These are phyloP conservation scores for Chironomus riparius DNA, from an alignment of 2,888 invertebrate genomes.

Conservation along the genomic window DNA sequence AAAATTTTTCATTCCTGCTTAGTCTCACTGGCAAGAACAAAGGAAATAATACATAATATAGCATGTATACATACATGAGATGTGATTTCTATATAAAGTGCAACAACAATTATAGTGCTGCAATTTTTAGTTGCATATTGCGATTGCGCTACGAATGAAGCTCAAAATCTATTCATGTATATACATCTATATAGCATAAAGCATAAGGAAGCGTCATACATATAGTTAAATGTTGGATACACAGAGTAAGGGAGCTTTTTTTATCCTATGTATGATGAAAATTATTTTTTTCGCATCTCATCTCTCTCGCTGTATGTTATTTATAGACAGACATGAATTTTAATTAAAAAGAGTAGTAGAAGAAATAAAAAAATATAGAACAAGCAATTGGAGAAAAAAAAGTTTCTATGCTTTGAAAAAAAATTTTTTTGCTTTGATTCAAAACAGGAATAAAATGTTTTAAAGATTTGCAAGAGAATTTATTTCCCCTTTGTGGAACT, in stretches of 20 bases:
- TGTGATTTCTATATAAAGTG: background rate
- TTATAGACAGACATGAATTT: background rate
- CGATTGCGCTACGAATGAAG: conserved; percentile 10
- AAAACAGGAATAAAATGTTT: no score
- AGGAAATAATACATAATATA: background rate
- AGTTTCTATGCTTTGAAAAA: no score
- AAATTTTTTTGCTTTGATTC: no score
- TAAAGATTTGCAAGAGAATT: no score
- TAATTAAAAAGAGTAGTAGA: background rate
- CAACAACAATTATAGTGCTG: conserved; percentile 7
- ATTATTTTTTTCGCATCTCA: background rate
- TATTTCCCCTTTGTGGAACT: no score
- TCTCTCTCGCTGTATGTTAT: background rate
- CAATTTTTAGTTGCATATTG: conserved; percentile 10
- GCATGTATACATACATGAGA: background rate
- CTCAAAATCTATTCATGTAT: background rate
- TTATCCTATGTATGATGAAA: no score
- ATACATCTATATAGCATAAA: background rate
- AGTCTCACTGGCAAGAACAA: background rate
- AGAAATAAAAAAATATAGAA: background rate
- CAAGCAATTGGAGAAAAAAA: background rate
- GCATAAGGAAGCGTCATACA: background rate
- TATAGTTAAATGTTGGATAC: background rate
- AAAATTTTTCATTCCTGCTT: background rate
- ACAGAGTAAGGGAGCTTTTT: background rate